These are phyloP conservation scores for Synergus itoensis DNA, from an alignment of 2,888 invertebrate genomes.

Conservation along the genomic window DNA sequence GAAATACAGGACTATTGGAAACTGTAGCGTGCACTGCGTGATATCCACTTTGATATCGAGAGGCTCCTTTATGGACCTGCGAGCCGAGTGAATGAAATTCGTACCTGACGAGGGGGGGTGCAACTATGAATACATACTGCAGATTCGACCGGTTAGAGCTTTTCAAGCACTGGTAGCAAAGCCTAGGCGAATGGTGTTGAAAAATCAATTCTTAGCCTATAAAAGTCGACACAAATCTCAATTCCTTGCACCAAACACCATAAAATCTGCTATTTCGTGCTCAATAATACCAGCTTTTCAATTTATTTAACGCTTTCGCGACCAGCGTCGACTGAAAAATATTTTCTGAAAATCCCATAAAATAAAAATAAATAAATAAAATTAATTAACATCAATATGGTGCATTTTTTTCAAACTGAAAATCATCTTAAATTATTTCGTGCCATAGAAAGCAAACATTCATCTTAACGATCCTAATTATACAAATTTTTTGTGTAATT, in stretches of 20 bases:
- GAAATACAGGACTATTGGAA: background rate
- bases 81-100: slow-evolving; percentile 19
- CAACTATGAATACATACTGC: slow-evolving; percentile 3
- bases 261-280: background rate
- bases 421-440: background rate
- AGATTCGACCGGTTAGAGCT: slow-evolving; percentile 11
- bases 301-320: background rate
- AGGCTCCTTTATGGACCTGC: slow-evolving; percentile 18
- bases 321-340: background rate
- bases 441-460: too few relatives aligned
- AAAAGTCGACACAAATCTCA: slow-evolving; percentile 15
- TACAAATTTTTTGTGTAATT: too few relatives aligned
- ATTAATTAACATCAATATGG: background rate
- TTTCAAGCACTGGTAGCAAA: slow-evolving; percentile 5
- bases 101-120: slow-evolving; percentile 3
- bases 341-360: background rate
- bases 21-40: slow-evolving; percentile 12
- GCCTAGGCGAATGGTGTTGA: background rate
- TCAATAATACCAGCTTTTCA: background rate
- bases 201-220: slow-evolving; percentile 13
- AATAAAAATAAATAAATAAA: too few relatives aligned
- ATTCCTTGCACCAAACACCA: background rate
- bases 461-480: too few relatives aligned
- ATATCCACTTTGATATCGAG: slow-evolving; percentile 14
- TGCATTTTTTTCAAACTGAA: background rate